Evolutionary conservation across 2,113 vertebrate genomes (phyloP).

Genomic region (Heloderma charlesbogerti): DNA sequence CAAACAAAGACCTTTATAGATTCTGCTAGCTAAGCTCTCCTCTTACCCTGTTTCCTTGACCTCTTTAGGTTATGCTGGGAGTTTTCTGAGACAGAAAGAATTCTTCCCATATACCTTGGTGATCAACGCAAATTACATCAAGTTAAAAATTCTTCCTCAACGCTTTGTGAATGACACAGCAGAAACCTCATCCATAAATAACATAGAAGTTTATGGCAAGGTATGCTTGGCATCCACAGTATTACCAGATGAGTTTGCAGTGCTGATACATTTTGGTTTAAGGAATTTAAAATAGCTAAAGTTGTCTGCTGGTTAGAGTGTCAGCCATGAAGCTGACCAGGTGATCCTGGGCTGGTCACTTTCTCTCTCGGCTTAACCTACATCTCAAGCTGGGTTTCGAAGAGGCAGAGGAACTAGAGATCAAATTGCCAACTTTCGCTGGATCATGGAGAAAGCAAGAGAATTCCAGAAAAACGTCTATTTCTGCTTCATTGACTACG

Average conservation of each 20-base stretch:
- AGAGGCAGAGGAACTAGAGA: too few relatives aligned
- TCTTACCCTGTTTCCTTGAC: background rate
- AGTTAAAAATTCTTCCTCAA: background rate
- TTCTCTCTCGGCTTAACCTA: background rate
- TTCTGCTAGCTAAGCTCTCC: background rate
- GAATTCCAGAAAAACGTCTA: too few relatives aligned
- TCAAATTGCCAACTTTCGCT: too few relatives aligned
- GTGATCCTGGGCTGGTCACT: background rate
- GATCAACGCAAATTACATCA: background rate
- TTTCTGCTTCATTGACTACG: too few relatives aligned
- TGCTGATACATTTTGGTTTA: conserved; percentile 62
- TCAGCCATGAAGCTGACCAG: background rate
- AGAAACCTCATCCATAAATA: conserved; percentile 41
- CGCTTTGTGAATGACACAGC: conserved; percentile 18
- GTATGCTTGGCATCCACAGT: conserved; percentile 56
- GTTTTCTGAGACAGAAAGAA: background rate
- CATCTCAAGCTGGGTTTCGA: too few relatives aligned
- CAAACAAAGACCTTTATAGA: background rate
- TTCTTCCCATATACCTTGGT: background rate
- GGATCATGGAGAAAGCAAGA: too few relatives aligned
- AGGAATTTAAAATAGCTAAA: conserved; percentile 43
- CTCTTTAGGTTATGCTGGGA: background rate
- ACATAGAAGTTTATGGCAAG: conserved; percentile 38
- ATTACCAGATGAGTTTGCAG: conserved; percentile 69
- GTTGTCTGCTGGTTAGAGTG: background rate